Conservation (phyloP, 2,797 vertebrate species). For the Distichodus sexfasciatus region DNA sequence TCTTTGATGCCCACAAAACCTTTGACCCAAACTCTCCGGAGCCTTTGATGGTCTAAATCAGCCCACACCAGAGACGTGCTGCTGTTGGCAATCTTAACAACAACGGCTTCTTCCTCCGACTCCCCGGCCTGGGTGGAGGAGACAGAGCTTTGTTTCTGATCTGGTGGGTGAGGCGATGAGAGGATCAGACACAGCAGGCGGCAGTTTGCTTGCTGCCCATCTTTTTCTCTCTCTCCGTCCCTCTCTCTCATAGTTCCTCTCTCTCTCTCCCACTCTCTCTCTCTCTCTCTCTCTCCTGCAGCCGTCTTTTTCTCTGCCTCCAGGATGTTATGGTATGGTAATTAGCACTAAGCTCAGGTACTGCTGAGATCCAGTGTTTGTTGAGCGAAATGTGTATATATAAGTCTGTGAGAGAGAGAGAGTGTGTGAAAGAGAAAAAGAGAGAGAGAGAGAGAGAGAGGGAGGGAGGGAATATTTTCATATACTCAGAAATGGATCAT, state of each 20-base stretch:
- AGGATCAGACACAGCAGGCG: not conserved
- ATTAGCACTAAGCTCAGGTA: conserved; percentile 5
- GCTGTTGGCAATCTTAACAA: conserved; percentile 17
- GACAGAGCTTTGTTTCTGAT: conserved; percentile 21
- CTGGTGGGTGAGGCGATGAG: conserved; percentile 1
- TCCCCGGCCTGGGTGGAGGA: conserved; percentile 11
- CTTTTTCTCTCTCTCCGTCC: not conserved
- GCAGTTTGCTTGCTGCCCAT: not conserved
- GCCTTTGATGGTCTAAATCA: conserved; percentile 7
- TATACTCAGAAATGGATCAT: not conserved
- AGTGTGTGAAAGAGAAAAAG: too few relatives aligned
- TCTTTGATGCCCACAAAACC: conserved; percentile 38
- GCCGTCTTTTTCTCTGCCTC: not conserved
- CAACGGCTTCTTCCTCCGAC: conserved; percentile 22
- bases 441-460: too few relatives aligned
- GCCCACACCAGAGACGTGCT: conserved; percentile 24
- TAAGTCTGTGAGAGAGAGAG: too few relatives aligned
- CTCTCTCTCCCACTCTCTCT: not conserved
- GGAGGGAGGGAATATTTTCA: too few relatives aligned
- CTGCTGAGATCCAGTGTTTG: not conserved
- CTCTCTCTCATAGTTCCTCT: not conserved
- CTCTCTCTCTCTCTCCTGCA: not conserved
- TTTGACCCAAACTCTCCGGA: conserved; percentile 31
- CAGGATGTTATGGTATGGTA: not conserved
- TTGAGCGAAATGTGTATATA: not conserved